Percentiles rank a stretch among this genome's conserved stretches.
Evolutionary conservation across 2,888 invertebrate genomes (phyloP).

Genomic region (Leptinotarsa rubiginosa): DNA sequence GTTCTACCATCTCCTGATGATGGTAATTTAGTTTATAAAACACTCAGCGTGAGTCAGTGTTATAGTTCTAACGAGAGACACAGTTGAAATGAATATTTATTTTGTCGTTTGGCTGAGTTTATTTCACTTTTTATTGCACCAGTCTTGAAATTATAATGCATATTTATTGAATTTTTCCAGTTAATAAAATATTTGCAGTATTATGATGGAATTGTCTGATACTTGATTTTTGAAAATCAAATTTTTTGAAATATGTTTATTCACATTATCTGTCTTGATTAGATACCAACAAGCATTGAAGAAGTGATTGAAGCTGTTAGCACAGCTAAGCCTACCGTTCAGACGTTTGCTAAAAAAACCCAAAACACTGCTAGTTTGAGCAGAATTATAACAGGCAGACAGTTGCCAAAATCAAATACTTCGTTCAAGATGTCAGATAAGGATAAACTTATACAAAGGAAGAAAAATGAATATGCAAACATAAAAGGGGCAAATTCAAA

Average conservation of each 20-base stretch:
- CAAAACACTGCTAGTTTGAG: constrained; percentile 58
- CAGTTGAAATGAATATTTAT: too few relatives aligned
- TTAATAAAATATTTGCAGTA: too few relatives aligned
- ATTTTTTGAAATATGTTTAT: not conserved
- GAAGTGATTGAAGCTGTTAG: constrained; percentile 70
- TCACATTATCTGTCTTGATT: constrained; percentile 43
- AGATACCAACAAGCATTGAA: constrained; percentile 70
- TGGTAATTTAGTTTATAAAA: too few relatives aligned
- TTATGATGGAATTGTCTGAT: too few relatives aligned
- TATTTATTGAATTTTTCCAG: too few relatives aligned
- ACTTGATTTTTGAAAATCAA: not conserved
- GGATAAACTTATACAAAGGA: not conserved
- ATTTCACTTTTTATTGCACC: too few relatives aligned
- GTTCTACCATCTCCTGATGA: too few relatives aligned
- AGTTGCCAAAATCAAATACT: constrained; percentile 8
- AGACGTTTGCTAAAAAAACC: constrained; percentile 57
- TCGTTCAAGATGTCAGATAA: not conserved
- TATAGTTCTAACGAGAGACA: too few relatives aligned
- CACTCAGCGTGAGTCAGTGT: too few relatives aligned
- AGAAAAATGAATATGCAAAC: not conserved
- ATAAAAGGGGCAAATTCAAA: not conserved
- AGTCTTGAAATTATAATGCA: too few relatives aligned
- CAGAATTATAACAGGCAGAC: constrained; percentile 24
- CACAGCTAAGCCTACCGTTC: constrained; percentile 69
- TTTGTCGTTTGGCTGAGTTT: too few relatives aligned